phyloP scores from a whole-genome alignment of 2,797 vertebrate genomes.

The Anomalospiza imberbis region DNA sequence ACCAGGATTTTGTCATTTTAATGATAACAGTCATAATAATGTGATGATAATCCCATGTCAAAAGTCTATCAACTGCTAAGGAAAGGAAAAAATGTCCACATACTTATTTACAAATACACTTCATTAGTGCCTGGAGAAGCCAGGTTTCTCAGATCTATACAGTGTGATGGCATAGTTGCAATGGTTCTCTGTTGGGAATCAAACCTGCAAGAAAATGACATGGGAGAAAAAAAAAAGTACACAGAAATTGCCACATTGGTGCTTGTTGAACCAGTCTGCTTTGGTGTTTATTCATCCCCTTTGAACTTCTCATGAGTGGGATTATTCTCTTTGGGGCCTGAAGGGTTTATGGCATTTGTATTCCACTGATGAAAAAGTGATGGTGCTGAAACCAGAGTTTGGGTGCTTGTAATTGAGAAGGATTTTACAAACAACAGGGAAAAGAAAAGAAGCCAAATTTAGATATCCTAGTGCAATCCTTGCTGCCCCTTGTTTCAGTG shows the following conservation, averaged over 20 bases:
- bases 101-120: background rate
- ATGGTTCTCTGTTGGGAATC: background rate
- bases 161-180: background rate
- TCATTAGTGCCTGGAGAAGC: background rate
- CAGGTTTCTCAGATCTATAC: background rate
- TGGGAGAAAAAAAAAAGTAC: background rate
- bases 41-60: background rate
- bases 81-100: background rate
- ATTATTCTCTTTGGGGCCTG: background rate
- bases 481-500: background rate
- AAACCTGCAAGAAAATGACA: background rate
- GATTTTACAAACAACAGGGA: background rate
- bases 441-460: background rate
- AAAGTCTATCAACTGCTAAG: background rate
- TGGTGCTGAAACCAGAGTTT: background rate
- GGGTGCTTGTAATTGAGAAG: background rate
- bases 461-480: background rate
- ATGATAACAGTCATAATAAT: background rate
- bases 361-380: background rate
- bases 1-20: background rate
- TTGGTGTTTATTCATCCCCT: background rate
- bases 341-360: background rate
- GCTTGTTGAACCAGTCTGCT: background rate
- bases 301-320: background rate
- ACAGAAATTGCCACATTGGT: background rate